Conservation (phyloP, 2,888 invertebrate species). For the Anthophora plumipes region DNA sequence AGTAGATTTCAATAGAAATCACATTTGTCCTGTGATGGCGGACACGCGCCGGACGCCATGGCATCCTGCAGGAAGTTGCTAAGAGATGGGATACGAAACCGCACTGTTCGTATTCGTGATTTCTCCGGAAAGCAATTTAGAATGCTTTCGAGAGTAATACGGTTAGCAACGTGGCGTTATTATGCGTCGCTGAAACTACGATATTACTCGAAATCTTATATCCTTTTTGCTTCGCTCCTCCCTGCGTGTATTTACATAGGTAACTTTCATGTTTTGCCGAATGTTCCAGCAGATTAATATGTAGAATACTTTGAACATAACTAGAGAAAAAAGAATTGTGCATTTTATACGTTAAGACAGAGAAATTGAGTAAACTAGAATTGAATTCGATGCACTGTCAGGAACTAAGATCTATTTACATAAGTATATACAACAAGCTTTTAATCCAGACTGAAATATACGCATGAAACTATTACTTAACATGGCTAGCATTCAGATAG, state of each 20-base stretch:
- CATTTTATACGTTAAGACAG: no score
- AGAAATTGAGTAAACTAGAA: background rate
- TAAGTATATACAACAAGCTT: background rate
- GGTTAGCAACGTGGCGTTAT: slow-evolving; percentile 1
- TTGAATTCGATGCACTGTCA: slow-evolving; percentile 2
- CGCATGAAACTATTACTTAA: slow-evolving; percentile 37
- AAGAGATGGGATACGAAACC: slow-evolving; percentile 43
- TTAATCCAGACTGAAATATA: slow-evolving; percentile 27
- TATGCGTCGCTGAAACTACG: background rate
- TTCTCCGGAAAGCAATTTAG: slow-evolving; percentile 31
- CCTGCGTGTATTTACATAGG: no score
- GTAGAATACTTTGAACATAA: no score
- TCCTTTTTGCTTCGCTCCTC: background rate
- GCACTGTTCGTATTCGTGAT: slow-evolving; percentile 35
- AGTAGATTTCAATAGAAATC: no score
- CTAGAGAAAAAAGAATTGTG: no score
- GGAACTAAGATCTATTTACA: no score
- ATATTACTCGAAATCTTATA: slow-evolving; percentile 4
- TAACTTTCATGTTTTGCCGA: no score
- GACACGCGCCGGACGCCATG: slow-evolving; percentile 18
- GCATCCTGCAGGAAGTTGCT: slow-evolving; percentile 40
- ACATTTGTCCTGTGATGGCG: slow-evolving; percentile 31
- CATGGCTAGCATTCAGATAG: slow-evolving; percentile 38
- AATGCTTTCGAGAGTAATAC: slow-evolving; percentile 4
- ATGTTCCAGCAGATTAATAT: no score